phyloP scores from a whole-genome alignment of 2,797 vertebrate genomes.

The Lagocephalus sceleratus region DNA sequence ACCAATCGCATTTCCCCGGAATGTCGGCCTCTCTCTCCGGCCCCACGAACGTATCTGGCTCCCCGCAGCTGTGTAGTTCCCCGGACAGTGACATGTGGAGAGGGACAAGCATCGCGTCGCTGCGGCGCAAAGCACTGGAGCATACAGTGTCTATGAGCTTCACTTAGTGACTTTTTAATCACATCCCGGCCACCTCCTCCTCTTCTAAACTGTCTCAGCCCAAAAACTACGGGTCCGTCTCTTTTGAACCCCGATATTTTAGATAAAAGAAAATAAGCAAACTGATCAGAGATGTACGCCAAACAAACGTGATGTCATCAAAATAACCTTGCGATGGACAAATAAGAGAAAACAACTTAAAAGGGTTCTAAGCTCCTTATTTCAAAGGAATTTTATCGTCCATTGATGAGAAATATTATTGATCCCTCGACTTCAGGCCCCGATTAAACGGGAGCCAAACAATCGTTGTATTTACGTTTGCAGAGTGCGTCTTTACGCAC shows the following conservation, averaged over 20 bases:
- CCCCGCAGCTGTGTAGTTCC: slow-evolving; percentile 95
- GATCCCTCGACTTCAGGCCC: slow-evolving; percentile 62
- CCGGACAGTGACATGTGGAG: slow-evolving; percentile 99
- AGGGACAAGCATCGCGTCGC: slow-evolving; percentile 97
- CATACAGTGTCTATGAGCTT: slow-evolving; percentile 99
- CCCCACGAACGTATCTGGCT: slow-evolving; percentile 91
- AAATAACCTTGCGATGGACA: slow-evolving; percentile 39
- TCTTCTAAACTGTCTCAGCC: slow-evolving; percentile 8
- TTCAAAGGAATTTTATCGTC: slow-evolving; percentile 60
- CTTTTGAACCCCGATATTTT: slow-evolving; percentile 52
- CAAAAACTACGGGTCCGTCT: slow-evolving; percentile 32
- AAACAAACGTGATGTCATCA: slow-evolving; percentile 45
- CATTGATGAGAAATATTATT: slow-evolving; percentile 64
- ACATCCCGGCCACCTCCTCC: slow-evolving; percentile 10
- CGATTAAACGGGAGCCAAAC: slow-evolving; percentile 66
- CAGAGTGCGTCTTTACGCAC: slow-evolving; percentile 61
- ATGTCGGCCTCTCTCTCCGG: slow-evolving; percentile 95
- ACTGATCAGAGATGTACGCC: slow-evolving; percentile 47
- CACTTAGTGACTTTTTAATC: slow-evolving; percentile 82
- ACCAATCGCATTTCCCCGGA: slow-evolving; percentile 94
- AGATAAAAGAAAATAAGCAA: slow-evolving; percentile 56
- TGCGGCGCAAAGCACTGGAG: slow-evolving; percentile 97
- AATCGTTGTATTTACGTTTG: slow-evolving; percentile 71
- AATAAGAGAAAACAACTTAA: slow-evolving; percentile 27
- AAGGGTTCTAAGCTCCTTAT: slow-evolving; percentile 63